Evolutionary conservation across 2,888 invertebrate genomes (phyloP).

Genomic region (Hirtodrosophila duncani): DNA sequence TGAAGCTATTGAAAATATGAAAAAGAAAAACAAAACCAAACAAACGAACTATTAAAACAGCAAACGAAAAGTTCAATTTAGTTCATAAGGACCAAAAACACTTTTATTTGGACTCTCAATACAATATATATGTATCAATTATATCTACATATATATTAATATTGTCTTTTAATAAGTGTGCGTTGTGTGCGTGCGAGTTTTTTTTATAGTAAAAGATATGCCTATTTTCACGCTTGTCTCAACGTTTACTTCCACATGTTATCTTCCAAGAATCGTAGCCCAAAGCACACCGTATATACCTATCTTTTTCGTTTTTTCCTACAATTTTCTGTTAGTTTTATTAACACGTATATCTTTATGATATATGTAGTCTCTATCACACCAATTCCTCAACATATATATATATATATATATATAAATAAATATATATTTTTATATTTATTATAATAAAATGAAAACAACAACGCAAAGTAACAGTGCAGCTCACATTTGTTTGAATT

Average conservation of each 20-base stretch:
- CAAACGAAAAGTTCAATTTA: conserved; percentile 40
- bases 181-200: no score
- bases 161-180: no score
- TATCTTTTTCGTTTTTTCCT: conserved; percentile 14
- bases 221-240: no score
- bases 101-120: not conserved
- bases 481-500: conserved; percentile 19
- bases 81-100: conserved; percentile 26
- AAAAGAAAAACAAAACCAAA: conserved; percentile 25
- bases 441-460: conserved; percentile 19
- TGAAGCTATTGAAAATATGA: conserved; percentile 44
- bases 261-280: conserved; percentile 6
- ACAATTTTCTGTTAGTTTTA: conserved; percentile 16
- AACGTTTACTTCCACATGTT: no score
- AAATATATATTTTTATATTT: conserved; percentile 37
- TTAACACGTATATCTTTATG: no score
- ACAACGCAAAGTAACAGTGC: conserved; percentile 1
- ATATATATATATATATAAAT: conserved; percentile 4
- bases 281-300: conserved; percentile 19
- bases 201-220: no score
- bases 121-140: no score
- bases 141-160: no score
- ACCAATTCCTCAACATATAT: conserved; percentile 24
- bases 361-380: no score
- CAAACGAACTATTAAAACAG: conserved; percentile 3